These are phyloP conservation scores for Macrosiphum euphorbiae DNA, from an alignment of 2,888 invertebrate genomes.

Conservation along the genomic window DNA sequence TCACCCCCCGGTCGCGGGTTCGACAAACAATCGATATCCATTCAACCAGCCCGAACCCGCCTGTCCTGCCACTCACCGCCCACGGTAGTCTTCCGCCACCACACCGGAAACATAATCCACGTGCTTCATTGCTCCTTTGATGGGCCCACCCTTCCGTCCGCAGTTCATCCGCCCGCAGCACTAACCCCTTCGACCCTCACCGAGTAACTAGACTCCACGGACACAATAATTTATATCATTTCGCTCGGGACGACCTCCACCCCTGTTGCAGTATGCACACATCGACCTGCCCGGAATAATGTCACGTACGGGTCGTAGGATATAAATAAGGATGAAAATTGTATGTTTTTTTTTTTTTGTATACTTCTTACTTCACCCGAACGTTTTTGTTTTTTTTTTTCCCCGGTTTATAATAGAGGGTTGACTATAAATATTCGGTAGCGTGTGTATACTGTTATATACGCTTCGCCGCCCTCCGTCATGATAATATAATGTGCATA, in stretches of 20 bases:
- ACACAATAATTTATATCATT: slow-evolving; percentile 55
- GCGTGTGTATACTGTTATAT: background rate
- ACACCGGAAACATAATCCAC: slow-evolving; percentile 59
- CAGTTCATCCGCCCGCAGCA: slow-evolving; percentile 36
- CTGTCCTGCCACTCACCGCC: background rate
- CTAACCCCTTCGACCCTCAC: slow-evolving; percentile 19
- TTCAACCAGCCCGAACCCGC: slow-evolving; percentile 12
- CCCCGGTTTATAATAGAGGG: background rate
- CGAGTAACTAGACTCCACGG: slow-evolving; percentile 43
- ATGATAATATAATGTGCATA: background rate
- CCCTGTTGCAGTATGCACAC: background rate
- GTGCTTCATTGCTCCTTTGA: slow-evolving; percentile 56
- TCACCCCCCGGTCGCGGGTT: background rate
- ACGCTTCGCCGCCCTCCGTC: background rate
- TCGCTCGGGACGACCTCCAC: background rate
- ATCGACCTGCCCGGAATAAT: slow-evolving; percentile 16
- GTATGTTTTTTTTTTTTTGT: slow-evolving; percentile 11
- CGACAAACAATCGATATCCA: slow-evolving; percentile 59
- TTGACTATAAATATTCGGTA: background rate
- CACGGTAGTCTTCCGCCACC: slow-evolving; percentile 46
- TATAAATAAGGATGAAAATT: slow-evolving; percentile 50
- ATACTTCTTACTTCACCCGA: background rate
- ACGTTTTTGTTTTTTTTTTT: background rate
- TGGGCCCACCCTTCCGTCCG: slow-evolving; percentile 37
- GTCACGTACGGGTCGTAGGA: slow-evolving; percentile 44